phyloP scores from a whole-genome alignment of 1,140 invertebrate genomes.

The Drosophila nigrodunni region DNA sequence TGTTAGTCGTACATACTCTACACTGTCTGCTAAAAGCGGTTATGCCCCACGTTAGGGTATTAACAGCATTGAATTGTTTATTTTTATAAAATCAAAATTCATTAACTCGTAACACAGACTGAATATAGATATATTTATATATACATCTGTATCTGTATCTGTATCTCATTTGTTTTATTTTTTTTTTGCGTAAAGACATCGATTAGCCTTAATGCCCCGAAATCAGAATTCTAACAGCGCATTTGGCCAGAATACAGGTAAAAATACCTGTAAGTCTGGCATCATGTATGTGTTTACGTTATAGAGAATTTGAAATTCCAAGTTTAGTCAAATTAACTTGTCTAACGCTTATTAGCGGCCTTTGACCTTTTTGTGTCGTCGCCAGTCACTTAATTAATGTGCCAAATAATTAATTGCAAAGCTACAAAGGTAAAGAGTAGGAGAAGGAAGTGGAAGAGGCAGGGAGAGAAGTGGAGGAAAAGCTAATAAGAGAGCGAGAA shows the following conservation, averaged over 20 bases:
- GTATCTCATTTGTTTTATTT: not conserved
- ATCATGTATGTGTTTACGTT: constrained; percentile 17
- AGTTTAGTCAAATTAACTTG: constrained; percentile 73
- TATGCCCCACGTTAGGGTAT: not conserved
- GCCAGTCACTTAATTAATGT: constrained; percentile 75
- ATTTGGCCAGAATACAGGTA: constrained; percentile 33
- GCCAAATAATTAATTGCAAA: constrained; percentile 75
- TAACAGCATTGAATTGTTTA: constrained; percentile 33
- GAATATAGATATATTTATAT: constrained; percentile 3
- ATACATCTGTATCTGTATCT: not conserved
- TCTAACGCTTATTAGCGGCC: constrained; percentile 76
- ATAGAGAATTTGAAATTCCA: constrained; percentile 13
- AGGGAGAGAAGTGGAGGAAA: not conserved
- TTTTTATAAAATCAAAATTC: constrained; percentile 50
- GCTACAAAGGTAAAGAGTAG: constrained; percentile 16
- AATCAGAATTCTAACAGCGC: constrained; percentile 51
- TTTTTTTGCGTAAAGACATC: constrained; percentile 44
- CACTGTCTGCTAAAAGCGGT: not conserved
- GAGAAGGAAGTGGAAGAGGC: not conserved
- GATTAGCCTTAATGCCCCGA: constrained; percentile 68
- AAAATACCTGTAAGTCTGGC: not conserved
- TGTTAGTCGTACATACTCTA: too few relatives aligned
- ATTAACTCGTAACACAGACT: constrained; percentile 28
- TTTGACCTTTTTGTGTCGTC: constrained; percentile 73
- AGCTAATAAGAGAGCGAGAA: not conserved